These are phyloP conservation scores for Colius striatus DNA, from an alignment of 2,113 vertebrate species.

Conservation along the genomic window DNA sequence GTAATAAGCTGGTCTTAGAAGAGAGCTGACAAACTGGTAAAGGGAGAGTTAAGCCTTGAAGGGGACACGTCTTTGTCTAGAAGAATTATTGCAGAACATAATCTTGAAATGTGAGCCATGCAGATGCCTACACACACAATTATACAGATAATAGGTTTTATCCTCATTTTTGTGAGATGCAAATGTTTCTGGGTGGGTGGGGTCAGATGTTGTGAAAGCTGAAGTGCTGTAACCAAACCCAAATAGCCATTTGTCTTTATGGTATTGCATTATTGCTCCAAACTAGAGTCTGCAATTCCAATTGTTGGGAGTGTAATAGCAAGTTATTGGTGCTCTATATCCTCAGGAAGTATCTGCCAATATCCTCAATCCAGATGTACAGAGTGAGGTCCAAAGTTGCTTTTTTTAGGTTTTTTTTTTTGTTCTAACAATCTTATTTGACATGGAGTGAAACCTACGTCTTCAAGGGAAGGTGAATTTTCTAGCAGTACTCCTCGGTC, in stretches of 20 bases:
- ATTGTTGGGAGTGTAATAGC: background rate
- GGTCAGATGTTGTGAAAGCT: constrained; percentile 16
- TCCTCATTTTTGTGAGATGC: background rate
- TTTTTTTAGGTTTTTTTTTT: background rate
- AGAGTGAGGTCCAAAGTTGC: background rate
- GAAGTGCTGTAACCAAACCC: constrained; percentile 23
- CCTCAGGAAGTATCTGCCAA: background rate
- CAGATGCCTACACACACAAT: background rate
- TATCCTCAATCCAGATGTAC: background rate
- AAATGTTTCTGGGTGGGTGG: constrained; percentile 33
- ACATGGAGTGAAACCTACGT: background rate
- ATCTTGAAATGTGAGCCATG: background rate
- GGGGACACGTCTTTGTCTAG: background rate
- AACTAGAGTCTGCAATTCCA: constrained; percentile 25
- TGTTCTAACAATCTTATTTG: background rate
- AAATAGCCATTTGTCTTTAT: background rate
- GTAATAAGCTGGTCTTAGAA: background rate
- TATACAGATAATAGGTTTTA: background rate
- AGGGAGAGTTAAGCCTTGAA: background rate
- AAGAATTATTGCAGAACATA: background rate
- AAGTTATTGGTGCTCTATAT: background rate
- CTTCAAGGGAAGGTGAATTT: background rate
- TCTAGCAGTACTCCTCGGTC: background rate
- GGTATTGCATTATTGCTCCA: background rate
- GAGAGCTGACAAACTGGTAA: background rate